A percentile compares a stretch with the other conserved stretches of the same genome.
These are phyloP conservation scores for Cheilosia scutellata DNA, from an alignment of 2,888 invertebrate genomes.

Conservation along the genomic window DNA sequence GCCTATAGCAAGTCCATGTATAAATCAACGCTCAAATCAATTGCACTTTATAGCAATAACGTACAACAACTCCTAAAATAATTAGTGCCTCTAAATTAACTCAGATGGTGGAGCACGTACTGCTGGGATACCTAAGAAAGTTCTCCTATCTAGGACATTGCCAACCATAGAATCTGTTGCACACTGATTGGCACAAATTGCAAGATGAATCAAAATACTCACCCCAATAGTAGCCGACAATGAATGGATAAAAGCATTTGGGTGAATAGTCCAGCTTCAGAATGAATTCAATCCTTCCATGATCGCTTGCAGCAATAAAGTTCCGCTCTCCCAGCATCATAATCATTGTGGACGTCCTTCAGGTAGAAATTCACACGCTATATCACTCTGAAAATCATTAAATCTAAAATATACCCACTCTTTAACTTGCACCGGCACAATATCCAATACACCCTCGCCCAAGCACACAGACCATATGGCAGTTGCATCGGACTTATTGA, in stretches of 20 bases:
- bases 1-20: too few relatives aligned
- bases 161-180: too few relatives aligned
- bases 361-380: conserved; percentile 72
- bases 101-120: too few relatives aligned
- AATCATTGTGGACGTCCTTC: conserved; percentile 89
- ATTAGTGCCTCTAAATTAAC: too few relatives aligned
- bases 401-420: conserved; percentile 78
- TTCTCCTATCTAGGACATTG: too few relatives aligned
- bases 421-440: conserved; percentile 83
- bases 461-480: conserved; percentile 86
- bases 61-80: too few relatives aligned
- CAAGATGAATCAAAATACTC: conserved; percentile 78
- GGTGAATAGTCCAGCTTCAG: conserved; percentile 94
- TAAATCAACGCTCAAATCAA: too few relatives aligned
- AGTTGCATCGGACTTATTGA: conserved; percentile 85
- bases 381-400: neutral
- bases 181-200: neutral
- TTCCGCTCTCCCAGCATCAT: conserved; percentile 93
- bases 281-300: conserved; percentile 91
- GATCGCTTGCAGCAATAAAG: conserved; percentile 91
- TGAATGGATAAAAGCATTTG: conserved; percentile 89
- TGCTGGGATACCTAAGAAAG: too few relatives aligned
- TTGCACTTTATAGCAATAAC: too few relatives aligned
- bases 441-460: conserved; percentile 86
- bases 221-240: conserved; percentile 89